Evolutionary conservation across 2,113 vertebrate genomes (phyloP), one percentile per base, ranked within the genome.

Genomic region (Rhabdomys dilectus): DNA sequence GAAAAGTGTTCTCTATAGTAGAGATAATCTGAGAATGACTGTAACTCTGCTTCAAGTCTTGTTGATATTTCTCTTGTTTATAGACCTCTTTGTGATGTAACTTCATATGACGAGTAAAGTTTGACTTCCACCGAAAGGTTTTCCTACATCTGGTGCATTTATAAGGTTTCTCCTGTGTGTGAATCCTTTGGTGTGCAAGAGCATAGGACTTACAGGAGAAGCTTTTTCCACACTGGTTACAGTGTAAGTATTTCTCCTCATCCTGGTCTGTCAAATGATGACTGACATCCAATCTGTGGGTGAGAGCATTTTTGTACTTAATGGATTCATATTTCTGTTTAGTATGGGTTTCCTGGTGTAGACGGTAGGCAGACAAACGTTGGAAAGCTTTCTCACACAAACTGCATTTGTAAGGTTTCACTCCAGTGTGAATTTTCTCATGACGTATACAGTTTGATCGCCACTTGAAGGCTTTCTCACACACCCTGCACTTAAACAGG

Each of bases 161-260:
- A 11, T 96, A 98, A 24, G 98, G 98, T 17, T 98, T 98, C 89
- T 98, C 97, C 68, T 95, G 92, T 3, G 97, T 98, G 70, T 98
- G 98, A 76, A 97, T 93, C 81, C 93, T 91, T 2, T 97, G 97
- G 70, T 98, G 98, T 19, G 98, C 93, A 7, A 98, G 86, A 48
- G 97, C 62, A 7, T 97, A 97, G 0, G 94, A 89, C 9, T 96
- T 98, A 56, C 97, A 97, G 73, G 93, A 92, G 80, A 98, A 98
- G 15, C 95, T 96, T 48, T 98, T 98, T 53, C 98, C 97, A 60
- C 98, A 98, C 12, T 98, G 96, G 73, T 93, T 96, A 86, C 98
- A 98, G 53, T 98, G 70, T 36, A 98, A 98, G 53, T 60, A 89
- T 36, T 97, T 97, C 93, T 98, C 97, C 68, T 21, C 45, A 7